phyloP scores from a whole-genome alignment of 53 echinoderm and acorn worm genomes.

The Arbacia lixula region DNA sequence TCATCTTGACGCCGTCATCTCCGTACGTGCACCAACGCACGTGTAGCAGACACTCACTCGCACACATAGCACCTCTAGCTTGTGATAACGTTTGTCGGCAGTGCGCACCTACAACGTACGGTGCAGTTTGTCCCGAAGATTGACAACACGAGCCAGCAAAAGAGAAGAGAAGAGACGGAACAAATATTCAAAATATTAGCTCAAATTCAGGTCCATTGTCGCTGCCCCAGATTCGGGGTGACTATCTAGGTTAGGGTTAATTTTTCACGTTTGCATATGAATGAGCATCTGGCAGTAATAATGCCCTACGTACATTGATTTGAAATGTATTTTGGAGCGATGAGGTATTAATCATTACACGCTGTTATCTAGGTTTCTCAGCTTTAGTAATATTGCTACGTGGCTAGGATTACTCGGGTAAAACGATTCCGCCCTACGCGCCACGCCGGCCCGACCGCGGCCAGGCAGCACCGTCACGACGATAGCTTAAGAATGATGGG shows the following conservation, averaged over 20 bases:
- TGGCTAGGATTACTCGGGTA: conserved; percentile 47
- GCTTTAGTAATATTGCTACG: conserved; percentile 39
- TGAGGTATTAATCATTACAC: conserved; percentile 44
- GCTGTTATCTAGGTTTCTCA: conserved; percentile 17
- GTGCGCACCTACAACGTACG: too few relatives aligned
- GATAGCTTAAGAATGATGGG: too few relatives aligned
- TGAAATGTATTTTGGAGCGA: conserved; percentile 45
- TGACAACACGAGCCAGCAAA: too few relatives aligned
- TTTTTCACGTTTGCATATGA: conserved; percentile 49
- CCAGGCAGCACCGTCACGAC: too few relatives aligned
- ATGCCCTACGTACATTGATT: conserved; percentile 47
- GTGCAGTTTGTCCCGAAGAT: too few relatives aligned
- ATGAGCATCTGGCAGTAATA: conserved; percentile 54
- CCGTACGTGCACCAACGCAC: too few relatives aligned
- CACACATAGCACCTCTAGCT: too few relatives aligned
- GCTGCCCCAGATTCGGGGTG: conserved; percentile 22
- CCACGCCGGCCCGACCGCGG: neutral
- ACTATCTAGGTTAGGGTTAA: conserved; percentile 51
- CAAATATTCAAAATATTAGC: conserved; percentile 45
- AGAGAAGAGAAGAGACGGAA: too few relatives aligned
- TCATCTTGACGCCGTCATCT: too few relatives aligned
- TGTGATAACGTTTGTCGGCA: too few relatives aligned
- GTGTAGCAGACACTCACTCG: too few relatives aligned
- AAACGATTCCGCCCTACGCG: conserved; percentile 9
- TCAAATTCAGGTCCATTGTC: conserved; percentile 40